Base-by-base conservation (phyloP, 2,113 vertebrate genomes). In the Brachyhypopomus occidentalis region DNA sequence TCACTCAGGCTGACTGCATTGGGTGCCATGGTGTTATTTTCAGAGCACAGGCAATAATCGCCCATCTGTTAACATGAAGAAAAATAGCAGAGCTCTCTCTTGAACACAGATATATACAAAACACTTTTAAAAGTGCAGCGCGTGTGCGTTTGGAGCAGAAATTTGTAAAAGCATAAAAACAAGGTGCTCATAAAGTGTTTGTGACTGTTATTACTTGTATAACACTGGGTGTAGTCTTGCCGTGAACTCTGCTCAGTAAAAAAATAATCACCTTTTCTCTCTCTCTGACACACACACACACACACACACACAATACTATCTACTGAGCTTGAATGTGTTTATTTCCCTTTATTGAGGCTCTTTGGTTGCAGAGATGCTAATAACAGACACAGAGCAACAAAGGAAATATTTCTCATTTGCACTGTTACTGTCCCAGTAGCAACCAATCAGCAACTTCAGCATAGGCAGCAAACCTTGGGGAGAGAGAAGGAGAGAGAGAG, bases 211-310 rank as follows among this genome's bases (percentile, higher is more conserved):
- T 88, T 81, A 84, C 52, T 71, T 88, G 87, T 79, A 36, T 64
- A 8, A 0, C 0, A 17, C 48, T 83, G 77, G 74, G 86, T 70
- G 71, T 27, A 34, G 79, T 74, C 72, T 62, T 81, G 70, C 88
- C 87, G 89, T 91, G 89, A 87, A 88, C 89, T 87, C 76, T 87
- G 82, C 67, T 88, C 88, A 80, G 23, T 80, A 69, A 56, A 84
- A 60, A 0, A 0, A 17, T 12, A 30, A 30, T 30, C 30, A 30
- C 30, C 30, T 30, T 41, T 41, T 41, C 9, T 41, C 27, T 14
- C 27, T 34, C 48, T 20, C 34, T 36, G 41, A 41, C 41, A 41
- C 5, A 41, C 67, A 34, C 5, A 20, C 63, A 36, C 23, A 9
- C 25, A 59, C 48, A 17, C 66, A 60, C 56, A 41, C 56, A 77